phyloP scores from a whole-genome alignment of 1,140 invertebrate species.

The Philotrypesis tridentata region DNA sequence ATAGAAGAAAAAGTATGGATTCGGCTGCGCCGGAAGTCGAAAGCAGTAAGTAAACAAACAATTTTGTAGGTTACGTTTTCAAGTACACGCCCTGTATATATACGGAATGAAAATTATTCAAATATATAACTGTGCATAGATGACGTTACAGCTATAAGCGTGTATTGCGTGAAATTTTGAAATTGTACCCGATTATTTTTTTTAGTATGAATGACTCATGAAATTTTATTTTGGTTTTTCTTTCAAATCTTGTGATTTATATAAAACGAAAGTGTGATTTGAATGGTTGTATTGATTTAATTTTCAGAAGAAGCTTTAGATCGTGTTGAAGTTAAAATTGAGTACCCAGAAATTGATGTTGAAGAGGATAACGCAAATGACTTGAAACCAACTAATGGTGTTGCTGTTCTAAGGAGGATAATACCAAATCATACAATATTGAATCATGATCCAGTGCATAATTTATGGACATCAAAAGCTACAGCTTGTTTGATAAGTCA shows the following conservation, averaged over 20 bases:
- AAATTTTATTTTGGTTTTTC: too few species aligned
- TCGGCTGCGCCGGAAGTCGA: neutral
- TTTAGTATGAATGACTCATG: neutral
- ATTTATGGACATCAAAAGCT: conserved; percentile 66
- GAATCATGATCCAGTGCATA: conserved; percentile 52
- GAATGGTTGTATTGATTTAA: neutral
- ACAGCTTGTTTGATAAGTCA: conserved; percentile 64
- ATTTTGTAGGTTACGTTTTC: conserved; percentile 14
- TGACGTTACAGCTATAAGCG: too few species aligned
- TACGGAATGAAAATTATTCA: too few species aligned
- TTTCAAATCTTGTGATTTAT: neutral
- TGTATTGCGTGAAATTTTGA: neutral
- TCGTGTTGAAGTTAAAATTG: conserved; percentile 59
- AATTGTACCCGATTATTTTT: neutral
- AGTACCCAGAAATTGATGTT: conserved; percentile 48
- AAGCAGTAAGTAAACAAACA: conserved; percentile 3
- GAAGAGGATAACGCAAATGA: conserved; percentile 55
- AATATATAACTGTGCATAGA: too few species aligned
- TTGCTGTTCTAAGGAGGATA: neutral
- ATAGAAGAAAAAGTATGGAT: neutral
- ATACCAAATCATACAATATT: conserved; percentile 38
- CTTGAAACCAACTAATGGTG: neutral
- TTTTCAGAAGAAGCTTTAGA: neutral
- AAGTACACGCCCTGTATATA: neutral
- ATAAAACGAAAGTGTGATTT: neutral